phyloP scores from a whole-genome alignment of 2,888 invertebrate species.

The Allolobophora icterica region DNA sequence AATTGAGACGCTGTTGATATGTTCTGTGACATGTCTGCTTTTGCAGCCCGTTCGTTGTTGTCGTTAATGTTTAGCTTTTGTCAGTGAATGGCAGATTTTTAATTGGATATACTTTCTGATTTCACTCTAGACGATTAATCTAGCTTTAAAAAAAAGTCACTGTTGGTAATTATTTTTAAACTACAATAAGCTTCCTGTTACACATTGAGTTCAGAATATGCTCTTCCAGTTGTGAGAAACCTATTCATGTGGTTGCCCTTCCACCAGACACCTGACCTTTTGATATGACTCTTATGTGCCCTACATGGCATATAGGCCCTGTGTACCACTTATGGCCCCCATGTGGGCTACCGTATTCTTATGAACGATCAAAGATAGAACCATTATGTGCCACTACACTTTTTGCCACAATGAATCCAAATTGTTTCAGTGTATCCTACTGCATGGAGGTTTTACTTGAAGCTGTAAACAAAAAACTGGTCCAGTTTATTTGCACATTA shows the following conservation, averaged over 20 bases:
- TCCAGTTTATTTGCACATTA: too few species aligned
- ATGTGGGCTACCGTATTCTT: not conserved
- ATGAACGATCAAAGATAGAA: not conserved
- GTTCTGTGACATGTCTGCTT: not conserved
- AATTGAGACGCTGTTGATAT: not conserved
- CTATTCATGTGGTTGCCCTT: not conserved
- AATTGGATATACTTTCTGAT: not conserved
- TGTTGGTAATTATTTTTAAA: not conserved
- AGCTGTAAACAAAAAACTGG: too few species aligned
- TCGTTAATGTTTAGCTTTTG: not conserved
- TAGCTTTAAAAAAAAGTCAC: not conserved
- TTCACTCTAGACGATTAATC: not conserved
- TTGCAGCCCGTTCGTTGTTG: not conserved
- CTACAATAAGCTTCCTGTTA: not conserved
- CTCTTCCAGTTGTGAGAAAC: not conserved
- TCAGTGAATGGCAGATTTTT: conserved; percentile 17
- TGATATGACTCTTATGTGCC: too few species aligned
- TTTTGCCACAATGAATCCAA: not conserved
- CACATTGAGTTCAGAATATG: too few species aligned
- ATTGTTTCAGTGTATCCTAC: too few species aligned
- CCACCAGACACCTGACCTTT: too few species aligned
- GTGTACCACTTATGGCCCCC: too few species aligned
- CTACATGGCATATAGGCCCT: not conserved
- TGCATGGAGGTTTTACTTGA: too few species aligned
- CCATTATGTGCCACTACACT: not conserved